phyloP scores from a whole-genome alignment of 2,113 vertebrate species.

The Acanthochromis polyacanthus region DNA sequence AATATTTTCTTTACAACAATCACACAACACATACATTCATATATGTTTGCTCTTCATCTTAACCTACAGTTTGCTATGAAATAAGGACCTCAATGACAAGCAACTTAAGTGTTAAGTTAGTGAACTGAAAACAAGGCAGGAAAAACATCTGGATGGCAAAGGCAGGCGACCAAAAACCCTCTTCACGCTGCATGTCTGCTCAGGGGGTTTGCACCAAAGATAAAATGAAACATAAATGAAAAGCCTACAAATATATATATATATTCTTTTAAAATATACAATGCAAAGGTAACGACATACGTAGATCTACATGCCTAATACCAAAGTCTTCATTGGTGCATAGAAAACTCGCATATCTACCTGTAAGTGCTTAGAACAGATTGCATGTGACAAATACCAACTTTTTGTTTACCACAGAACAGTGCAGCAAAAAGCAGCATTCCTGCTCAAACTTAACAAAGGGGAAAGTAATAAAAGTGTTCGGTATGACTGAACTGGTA shows the following conservation, averaged over 20 bases:
- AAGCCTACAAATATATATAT: constrained; percentile 32
- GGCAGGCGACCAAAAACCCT: neutral
- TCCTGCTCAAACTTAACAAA: constrained; percentile 4
- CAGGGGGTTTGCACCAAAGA: constrained; percentile 19
- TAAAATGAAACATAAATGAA: constrained; percentile 30
- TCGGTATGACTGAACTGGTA: neutral
- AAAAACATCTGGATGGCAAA: constrained; percentile 40
- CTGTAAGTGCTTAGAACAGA: constrained; percentile 51
- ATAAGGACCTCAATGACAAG: constrained; percentile 31
- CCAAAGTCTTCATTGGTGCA: constrained; percentile 33
- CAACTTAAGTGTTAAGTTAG: constrained; percentile 46
- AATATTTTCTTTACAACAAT: constrained; percentile 65
- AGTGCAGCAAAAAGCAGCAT: constrained; percentile 1
- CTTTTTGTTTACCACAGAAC: neutral
- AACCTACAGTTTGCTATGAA: constrained; percentile 36
- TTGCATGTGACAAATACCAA: neutral
- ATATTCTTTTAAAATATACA: constrained; percentile 38
- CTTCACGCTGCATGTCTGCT: constrained; percentile 37
- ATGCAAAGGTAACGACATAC: constrained; percentile 30
- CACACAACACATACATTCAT: constrained; percentile 30
- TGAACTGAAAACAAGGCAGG: constrained; percentile 35
- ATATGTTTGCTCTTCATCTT: constrained; percentile 36
- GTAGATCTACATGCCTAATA: constrained; percentile 26
- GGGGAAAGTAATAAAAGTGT: neutral
- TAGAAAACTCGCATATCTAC: constrained; percentile 27